These are phyloP conservation scores for Akabosia matsudoensis DNA, from an alignment of 1,140 invertebrate species.

Conservation along the genomic window DNA sequence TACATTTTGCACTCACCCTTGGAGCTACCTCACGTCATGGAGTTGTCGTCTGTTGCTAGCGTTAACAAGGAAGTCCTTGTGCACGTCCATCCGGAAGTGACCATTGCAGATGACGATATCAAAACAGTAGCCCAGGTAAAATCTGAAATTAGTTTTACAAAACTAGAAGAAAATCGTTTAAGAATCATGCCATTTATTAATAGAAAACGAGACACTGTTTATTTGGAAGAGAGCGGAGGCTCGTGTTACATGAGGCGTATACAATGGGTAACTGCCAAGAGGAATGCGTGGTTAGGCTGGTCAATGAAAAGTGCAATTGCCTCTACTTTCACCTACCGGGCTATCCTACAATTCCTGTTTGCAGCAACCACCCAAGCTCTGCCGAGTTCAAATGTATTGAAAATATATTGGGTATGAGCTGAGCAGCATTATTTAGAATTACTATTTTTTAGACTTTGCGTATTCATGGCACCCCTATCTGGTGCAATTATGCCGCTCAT, in stretches of 20 bases:
- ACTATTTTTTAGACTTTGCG: too few species aligned
- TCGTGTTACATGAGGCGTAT: background rate
- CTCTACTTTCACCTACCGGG: background rate
- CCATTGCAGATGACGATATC: conserved; percentile 1
- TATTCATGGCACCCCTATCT: too few species aligned
- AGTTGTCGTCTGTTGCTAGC: background rate
- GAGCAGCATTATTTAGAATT: background rate
- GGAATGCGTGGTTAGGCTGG: background rate
- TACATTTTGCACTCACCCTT: background rate
- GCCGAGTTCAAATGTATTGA: background rate
- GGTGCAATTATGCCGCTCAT: too few species aligned
- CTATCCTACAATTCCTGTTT: background rate
- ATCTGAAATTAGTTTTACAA: background rate
- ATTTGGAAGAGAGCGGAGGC: background rate
- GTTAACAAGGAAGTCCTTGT: background rate
- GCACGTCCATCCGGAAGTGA: background rate
- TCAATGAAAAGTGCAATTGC: background rate
- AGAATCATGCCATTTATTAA: background rate
- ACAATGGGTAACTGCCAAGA: background rate
- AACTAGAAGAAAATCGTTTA: background rate
- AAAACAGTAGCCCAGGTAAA: background rate
- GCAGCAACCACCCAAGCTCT: background rate
- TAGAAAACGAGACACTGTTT: background rate
- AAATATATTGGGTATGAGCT: background rate
- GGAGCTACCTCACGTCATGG: background rate